Evolutionary conservation across 23 tunicate species (phyloP).

Genomic region (Diplosoma virens): DNA sequence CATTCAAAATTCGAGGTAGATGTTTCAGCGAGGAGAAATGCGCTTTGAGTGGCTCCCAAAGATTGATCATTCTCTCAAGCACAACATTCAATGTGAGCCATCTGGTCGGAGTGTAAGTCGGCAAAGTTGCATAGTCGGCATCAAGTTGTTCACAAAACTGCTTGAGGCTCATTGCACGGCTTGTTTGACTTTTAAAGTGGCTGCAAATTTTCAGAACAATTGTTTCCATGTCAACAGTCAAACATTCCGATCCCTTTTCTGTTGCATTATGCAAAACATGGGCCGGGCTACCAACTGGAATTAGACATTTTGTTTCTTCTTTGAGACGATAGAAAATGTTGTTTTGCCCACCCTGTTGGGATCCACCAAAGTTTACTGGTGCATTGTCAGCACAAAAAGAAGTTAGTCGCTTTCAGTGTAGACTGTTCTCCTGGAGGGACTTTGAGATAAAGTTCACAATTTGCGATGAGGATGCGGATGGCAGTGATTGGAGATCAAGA

Average conservation of each 20-base stretch:
- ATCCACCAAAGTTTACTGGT: slow-evolving; percentile 50
- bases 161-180: neutral
- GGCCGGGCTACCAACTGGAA: neutral
- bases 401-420: slow-evolving; percentile 2
- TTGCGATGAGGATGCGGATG: slow-evolving; percentile 24
- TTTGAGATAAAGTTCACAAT: slow-evolving; percentile 10
- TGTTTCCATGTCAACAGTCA: neutral
- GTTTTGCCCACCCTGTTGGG: slow-evolving; percentile 18
- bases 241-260: neutral
- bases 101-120: slow-evolving; percentile 31
- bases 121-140: neutral
- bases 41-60: slow-evolving; percentile 31
- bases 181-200: neutral
- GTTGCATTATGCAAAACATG: slow-evolving; percentile 1
- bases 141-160: slow-evolving; percentile 25
- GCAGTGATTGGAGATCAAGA: slow-evolving; percentile 56
- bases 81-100: slow-evolving; percentile 44
- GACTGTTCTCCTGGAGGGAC: slow-evolving; percentile 22
- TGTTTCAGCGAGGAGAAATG: neutral
- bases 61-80: slow-evolving; percentile 18
- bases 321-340: slow-evolving; percentile 35
- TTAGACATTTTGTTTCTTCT: slow-evolving; percentile 18
- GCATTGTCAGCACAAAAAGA: slow-evolving; percentile 51
- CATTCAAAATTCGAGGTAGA: slow-evolving; percentile 20
- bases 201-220: neutral